A percentile compares a stretch with the other conserved stretches of the same genome.
Conservation (phyloP, 2,797 vertebrate species). For the Alexandromys oeconomus region DNA sequence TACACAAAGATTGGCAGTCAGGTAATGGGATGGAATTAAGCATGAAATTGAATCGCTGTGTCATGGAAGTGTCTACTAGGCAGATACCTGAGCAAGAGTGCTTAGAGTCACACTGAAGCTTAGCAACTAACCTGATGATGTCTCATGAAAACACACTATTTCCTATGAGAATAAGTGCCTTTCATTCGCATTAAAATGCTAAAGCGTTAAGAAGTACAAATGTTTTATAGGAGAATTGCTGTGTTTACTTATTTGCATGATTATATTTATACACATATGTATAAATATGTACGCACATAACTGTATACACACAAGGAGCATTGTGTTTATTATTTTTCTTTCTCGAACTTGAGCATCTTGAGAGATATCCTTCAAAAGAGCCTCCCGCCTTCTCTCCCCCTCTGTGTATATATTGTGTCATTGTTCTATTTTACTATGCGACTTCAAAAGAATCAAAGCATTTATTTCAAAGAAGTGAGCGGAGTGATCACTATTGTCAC, state of each 20-base stretch:
- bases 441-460: neutral
- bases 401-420: neutral
- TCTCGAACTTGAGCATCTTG: neutral
- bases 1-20: constrained; percentile 47
- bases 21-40: constrained; percentile 70
- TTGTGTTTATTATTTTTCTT: neutral
- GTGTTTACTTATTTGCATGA: neutral
- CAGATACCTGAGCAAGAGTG: neutral
- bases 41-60: constrained; percentile 5
- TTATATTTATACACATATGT: neutral
- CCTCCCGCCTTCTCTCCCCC: fast-evolving
- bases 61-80: constrained; percentile 29
- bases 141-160: neutral
- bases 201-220: constrained; percentile 65
- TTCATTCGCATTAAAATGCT: neutral
- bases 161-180: neutral
- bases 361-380: neutral
- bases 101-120: neutral
- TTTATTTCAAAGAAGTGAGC: neutral
- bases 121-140: neutral
- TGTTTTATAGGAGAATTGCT: neutral
- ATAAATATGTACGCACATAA: neutral
- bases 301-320: no score
- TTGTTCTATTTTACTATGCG: neutral
- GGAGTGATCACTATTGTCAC: neutral